Percentiles rank a stretch among this genome's conserved stretches.
phyloP scores from a whole-genome alignment of 2,797 vertebrate species.

The Xerus rutilus region DNA sequence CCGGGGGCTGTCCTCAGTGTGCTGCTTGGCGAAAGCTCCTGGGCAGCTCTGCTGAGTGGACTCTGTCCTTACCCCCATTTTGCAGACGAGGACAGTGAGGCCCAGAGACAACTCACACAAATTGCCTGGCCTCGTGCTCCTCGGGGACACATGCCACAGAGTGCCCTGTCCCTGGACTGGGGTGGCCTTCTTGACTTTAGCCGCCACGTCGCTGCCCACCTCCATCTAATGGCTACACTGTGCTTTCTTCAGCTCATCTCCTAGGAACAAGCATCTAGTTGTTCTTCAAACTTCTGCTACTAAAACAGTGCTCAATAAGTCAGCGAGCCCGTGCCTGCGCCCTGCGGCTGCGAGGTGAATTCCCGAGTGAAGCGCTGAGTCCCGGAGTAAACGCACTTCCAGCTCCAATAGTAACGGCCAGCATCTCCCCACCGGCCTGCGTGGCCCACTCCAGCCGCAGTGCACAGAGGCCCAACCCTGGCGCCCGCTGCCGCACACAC shows the following conservation, averaged over 20 bases:
- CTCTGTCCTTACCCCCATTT: neutral
- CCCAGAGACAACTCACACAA: neutral
- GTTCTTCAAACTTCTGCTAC: neutral
- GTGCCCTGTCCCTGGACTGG: accelerated
- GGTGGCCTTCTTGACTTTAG: neutral
- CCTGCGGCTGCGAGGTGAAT: accelerated
- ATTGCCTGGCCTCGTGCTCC: neutral
- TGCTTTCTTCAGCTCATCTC: neutral
- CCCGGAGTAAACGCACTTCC: accelerated
- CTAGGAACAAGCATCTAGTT: accelerated
- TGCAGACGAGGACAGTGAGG: neutral
- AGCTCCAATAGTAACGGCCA: neutral
- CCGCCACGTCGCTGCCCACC: accelerated
- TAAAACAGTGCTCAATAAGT: accelerated
- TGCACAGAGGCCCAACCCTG: neutral
- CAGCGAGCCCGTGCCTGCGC: accelerated
- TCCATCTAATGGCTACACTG: accelerated
- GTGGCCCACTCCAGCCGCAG: no score
- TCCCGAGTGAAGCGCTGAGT: neutral
- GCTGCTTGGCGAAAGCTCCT: neutral
- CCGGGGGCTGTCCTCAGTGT: neutral
- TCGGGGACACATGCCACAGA: accelerated
- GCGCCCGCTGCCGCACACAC: accelerated
- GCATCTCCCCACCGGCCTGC: neutral
- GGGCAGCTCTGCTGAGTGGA: accelerated